phyloP scores from a whole-genome alignment of 2,797 vertebrate species.

The Hydrolagus colliei region DNA sequence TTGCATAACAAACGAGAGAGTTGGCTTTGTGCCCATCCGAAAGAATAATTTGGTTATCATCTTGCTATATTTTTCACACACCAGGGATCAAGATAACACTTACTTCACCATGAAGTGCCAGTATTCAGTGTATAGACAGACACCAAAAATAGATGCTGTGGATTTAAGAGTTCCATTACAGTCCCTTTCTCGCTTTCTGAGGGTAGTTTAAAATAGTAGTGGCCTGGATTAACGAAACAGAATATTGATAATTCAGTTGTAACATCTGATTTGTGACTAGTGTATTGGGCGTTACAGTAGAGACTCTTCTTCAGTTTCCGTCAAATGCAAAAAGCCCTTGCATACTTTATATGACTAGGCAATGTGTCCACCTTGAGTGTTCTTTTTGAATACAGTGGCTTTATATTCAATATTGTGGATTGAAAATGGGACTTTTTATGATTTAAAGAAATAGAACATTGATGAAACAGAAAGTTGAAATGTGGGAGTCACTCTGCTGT shows the following conservation, averaged over 20 bases:
- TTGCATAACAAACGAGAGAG: not conserved
- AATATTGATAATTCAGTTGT: not conserved
- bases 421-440: not conserved
- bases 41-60: not conserved
- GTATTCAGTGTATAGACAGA: not conserved
- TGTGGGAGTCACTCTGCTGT: too few species aligned
- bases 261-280: slow-evolving; percentile 14
- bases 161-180: too few species aligned
- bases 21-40: not conserved
- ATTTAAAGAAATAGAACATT: not conserved
- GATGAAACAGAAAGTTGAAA: slow-evolving; percentile 20
- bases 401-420: not conserved
- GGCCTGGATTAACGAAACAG: not conserved
- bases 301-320: slow-evolving; percentile 10
- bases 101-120: not conserved
- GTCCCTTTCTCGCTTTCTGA: not conserved
- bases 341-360: not conserved
- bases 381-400: not conserved
- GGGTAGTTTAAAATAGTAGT: not conserved
- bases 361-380: not conserved
- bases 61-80: not conserved
- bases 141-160: not conserved
- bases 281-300: slow-evolving; percentile 6
- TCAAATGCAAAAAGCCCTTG: not conserved
- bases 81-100: not conserved